Evolutionary conservation across 2,888 invertebrate species (phyloP).

Genomic region (Leucoma salicis): DNA sequence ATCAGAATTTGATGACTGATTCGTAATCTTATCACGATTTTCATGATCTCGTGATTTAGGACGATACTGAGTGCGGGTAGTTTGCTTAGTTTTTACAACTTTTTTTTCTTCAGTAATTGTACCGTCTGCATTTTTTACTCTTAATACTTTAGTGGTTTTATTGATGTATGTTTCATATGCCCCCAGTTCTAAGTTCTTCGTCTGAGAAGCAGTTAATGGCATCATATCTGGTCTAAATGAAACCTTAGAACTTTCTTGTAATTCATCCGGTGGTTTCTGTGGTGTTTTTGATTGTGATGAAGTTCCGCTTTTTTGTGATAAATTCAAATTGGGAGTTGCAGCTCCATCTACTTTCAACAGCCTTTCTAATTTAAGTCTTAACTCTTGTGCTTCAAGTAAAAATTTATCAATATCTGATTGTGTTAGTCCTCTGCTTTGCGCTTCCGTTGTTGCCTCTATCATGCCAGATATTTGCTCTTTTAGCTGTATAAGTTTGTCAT

Average conservation of each 20-base stretch:
- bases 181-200: not conserved
- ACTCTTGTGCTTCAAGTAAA: not conserved
- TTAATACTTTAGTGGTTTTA: not conserved
- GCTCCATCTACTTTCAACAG: not conserved
- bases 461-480: not conserved
- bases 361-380: not conserved
- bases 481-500: not conserved
- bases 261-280: not conserved
- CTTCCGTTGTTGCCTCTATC: not conserved
- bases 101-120: not conserved
- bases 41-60: not conserved
- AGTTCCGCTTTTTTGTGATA: not conserved
- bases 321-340: not conserved
- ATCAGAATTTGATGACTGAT: not conserved
- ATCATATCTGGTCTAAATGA: not conserved
- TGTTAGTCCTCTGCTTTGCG: not conserved
- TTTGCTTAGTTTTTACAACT: not conserved
- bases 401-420: not conserved
- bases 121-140: not conserved
- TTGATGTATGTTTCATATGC: not conserved
- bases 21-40: not conserved
- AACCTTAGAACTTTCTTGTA: not conserved
- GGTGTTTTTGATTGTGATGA: not conserved
- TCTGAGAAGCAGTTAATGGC: not conserved
- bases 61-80: not conserved